phyloP scores from a whole-genome alignment of 2,113 vertebrate genomes.

The Scortum barcoo region DNA sequence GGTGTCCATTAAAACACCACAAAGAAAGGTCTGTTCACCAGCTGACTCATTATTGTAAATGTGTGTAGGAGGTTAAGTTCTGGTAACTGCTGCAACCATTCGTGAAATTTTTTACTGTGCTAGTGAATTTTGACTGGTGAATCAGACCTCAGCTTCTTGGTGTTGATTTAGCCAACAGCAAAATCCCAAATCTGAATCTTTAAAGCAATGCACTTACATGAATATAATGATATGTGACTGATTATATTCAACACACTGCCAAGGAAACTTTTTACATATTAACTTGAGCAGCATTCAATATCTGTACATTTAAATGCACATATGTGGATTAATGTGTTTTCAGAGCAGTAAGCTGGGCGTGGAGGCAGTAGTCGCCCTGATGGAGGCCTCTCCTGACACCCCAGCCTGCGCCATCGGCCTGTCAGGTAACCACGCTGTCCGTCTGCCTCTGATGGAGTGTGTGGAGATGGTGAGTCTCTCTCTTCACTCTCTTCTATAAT shows the following conservation, averaged over 20 bases:
- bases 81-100: background rate
- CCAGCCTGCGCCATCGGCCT: constrained; percentile 94
- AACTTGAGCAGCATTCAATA: too few species aligned
- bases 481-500: background rate
- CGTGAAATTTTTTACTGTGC: background rate
- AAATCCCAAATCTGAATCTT: too few species aligned
- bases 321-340: background rate
- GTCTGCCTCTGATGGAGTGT: constrained; percentile 95
- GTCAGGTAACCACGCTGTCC: constrained; percentile 91
- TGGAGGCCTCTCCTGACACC: constrained; percentile 91
- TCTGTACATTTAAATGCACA: background rate
- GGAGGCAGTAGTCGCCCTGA: constrained; percentile 92
- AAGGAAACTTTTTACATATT: too few species aligned
- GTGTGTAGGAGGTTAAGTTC: too few species aligned
- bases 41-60: too few species aligned
- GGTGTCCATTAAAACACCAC: too few species aligned
- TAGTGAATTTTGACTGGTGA: background rate
- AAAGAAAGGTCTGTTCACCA: too few species aligned
- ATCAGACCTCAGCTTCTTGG: background rate
- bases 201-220: too few species aligned
- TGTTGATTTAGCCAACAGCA: too few species aligned
- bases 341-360: constrained; percentile 96
- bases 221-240: too few species aligned
- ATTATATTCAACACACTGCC: too few species aligned
- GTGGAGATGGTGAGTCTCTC: constrained; percentile 90